Conservation (phyloP, 1,140 invertebrate species). For the Goniozus legneri region DNA sequence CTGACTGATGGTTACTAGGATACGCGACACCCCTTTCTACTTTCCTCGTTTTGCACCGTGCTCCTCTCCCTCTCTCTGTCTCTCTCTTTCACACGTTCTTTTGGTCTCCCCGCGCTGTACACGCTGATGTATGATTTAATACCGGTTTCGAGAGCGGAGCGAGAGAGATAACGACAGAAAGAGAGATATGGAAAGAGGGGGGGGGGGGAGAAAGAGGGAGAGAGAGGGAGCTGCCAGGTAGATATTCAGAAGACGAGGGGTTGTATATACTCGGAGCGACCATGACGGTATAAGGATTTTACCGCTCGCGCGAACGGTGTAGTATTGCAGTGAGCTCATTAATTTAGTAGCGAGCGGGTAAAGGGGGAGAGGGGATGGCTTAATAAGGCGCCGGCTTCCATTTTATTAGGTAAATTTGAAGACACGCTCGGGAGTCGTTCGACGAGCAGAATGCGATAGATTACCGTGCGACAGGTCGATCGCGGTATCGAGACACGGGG, state of each 20-base stretch:
- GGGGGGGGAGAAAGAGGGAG: slow-evolving; percentile 15
- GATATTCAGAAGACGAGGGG: neutral
- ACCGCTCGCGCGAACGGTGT: no score
- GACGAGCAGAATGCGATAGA: slow-evolving; percentile 12
- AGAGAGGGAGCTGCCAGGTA: neutral
- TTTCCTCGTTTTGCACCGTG: slow-evolving; percentile 27
- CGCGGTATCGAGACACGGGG: no score
- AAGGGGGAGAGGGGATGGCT: no score
- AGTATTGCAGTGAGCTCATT: slow-evolving; percentile 52
- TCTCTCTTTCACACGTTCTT: slow-evolving; percentile 8
- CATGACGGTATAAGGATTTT: slow-evolving; percentile 43
- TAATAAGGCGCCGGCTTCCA: slow-evolving; percentile 46
- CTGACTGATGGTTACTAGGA: slow-evolving; percentile 33
- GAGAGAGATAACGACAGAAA: slow-evolving; percentile 29
- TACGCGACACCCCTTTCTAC: slow-evolving; percentile 27
- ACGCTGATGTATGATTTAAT: slow-evolving; percentile 51
- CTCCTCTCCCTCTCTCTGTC: neutral
- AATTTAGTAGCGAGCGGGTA: slow-evolving; percentile 49
- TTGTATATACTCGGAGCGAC: slow-evolving; percentile 10
- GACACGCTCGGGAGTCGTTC: slow-evolving; percentile 28
- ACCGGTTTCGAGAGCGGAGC: slow-evolving; percentile 42
- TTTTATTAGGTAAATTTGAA: slow-evolving; percentile 50
- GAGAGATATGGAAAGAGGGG: slow-evolving; percentile 7
- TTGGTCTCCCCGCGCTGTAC: slow-evolving; percentile 19
- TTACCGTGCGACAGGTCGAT: slow-evolving; percentile 1